A percentile compares a stretch with the other conserved stretches of the same genome.
Evolutionary conservation across 2,797 vertebrate genomes (phyloP).

Genomic region (Ptychobarbus kaznakovi): DNA sequence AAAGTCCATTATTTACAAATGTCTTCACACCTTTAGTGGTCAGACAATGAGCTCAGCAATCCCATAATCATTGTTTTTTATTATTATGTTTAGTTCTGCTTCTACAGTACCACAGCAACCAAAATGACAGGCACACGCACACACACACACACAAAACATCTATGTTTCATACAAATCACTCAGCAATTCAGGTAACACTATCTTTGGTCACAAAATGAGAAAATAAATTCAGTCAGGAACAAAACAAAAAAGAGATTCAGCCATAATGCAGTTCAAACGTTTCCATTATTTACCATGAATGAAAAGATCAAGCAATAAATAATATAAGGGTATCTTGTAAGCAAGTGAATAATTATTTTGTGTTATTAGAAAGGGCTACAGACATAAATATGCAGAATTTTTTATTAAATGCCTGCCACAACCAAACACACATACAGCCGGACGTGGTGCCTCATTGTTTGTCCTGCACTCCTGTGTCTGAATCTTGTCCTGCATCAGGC

Average conservation of each 20-base stretch:
- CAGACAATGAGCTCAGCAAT: conserved; percentile 74
- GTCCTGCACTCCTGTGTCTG: conserved; percentile 69
- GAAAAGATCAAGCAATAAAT: conserved; percentile 43
- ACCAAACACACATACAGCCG: not conserved
- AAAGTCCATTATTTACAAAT: conserved; percentile 67
- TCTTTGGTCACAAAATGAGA: conserved; percentile 96
- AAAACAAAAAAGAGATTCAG: conserved; percentile 45
- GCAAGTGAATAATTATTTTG: not conserved
- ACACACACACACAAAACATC: conserved; percentile 46
- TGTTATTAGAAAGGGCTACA: not conserved
- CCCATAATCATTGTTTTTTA: not conserved
- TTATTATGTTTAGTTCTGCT: conserved; percentile 26
- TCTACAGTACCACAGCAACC: conserved; percentile 66
- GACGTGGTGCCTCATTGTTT: conserved; percentile 63
- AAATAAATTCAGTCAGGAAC: conserved; percentile 65
- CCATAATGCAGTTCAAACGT: conserved; percentile 14
- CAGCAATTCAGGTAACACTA: conserved; percentile 71
- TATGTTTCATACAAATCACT: conserved; percentile 71
- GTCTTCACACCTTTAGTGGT: conserved; percentile 66
- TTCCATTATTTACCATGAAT: conserved; percentile 31
- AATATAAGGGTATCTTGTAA: conserved; percentile 11
- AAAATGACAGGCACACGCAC: conserved; percentile 61
- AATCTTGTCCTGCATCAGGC: conserved; percentile 74
- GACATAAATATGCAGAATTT: not conserved
- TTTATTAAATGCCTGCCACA: not conserved